A percentile compares a stretch with the other conserved stretches of the same genome.
Evolutionary conservation across 2,113 vertebrate genomes (phyloP).

Genomic region (Plecotus auritus): DNA sequence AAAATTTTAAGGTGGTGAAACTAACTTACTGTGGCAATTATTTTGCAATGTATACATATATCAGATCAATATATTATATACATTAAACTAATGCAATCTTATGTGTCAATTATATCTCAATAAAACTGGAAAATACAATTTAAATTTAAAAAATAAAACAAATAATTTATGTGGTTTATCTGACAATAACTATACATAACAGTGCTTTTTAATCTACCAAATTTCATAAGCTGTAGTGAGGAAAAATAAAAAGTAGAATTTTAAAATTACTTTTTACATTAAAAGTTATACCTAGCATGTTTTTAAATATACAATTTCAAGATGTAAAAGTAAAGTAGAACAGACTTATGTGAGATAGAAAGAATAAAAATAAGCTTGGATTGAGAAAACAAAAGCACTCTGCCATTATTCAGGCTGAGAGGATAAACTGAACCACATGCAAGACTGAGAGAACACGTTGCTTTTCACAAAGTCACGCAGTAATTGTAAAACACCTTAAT

Average conservation of each 20-base stretch:
- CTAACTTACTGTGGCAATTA: neutral
- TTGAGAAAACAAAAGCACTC: neutral
- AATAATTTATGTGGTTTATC: neutral
- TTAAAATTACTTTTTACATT: neutral
- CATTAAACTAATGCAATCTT: neutral
- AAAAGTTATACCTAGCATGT: neutral
- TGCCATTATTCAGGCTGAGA: neutral
- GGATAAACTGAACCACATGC: neutral
- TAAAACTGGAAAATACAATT: neutral
- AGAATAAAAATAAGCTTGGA: neutral
- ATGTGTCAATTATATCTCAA: neutral
- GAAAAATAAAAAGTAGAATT: neutral
- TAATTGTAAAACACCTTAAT: neutral
- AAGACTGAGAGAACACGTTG: neutral
- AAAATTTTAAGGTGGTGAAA: neutral
- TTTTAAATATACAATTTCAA: neutral
- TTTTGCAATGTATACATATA: neutral
- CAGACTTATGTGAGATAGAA: neutral
- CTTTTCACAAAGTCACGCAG: neutral
- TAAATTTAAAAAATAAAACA: neutral
- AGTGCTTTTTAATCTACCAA: neutral
- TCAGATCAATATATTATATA: neutral
- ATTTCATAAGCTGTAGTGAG: neutral
- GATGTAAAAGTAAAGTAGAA: neutral
- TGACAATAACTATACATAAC: neutral